Evolutionary conservation across 2,113 vertebrate genomes (phyloP), one percentile per base, ranked within the genome.

Genomic region (Callopanchax toddi): DNA sequence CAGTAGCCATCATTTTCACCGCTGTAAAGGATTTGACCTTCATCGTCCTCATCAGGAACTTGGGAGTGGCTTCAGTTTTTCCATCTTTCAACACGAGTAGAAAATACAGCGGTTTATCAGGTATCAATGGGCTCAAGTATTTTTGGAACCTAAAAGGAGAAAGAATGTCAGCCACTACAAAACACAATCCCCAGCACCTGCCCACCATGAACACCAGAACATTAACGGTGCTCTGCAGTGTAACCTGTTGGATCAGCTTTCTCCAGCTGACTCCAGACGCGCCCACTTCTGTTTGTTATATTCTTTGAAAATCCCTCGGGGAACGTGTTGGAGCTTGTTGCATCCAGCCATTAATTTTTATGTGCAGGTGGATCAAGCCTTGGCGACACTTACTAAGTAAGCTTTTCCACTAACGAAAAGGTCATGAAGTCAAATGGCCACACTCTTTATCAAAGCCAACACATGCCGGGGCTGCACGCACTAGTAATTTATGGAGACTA

Each of bases 341-440:
- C 60, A 74, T 70, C 40, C 52, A 55, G 58, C 43, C 43, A 58
- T 65, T 71, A 57, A 54, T 52, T 62, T 79, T 45, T 22, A 62
- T 44, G 68, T 21, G 59, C 76, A 68, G 76, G 68, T 60, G 74
- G 71, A 76, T 82, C 26, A 48, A 81, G 26, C 56, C 26, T 67
- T 40, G 5, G 42, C 2, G 11, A 57, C 72, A 69, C 52, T 34
- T 46, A 54, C 44, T 55, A 49, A 51, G 48, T 32, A 54, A 46
- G 53, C 68, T 62, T 77, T 51, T 71, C 61, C 34, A 55, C 62
- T 37, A 32, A 49, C 60, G 55, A 32, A 73, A 42, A 63, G 61
- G 71, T 78, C 68, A 67, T 36, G 22, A 53, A 67, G 61, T 50
- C 71, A 71, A 56, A 62, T 7, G 60, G 60, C 58, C 44, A 36